Evolutionary conservation across 2,797 vertebrate genomes (phyloP), one percentile per base, ranked within the genome.

Genomic region (Macrochelys suwanniensis): DNA sequence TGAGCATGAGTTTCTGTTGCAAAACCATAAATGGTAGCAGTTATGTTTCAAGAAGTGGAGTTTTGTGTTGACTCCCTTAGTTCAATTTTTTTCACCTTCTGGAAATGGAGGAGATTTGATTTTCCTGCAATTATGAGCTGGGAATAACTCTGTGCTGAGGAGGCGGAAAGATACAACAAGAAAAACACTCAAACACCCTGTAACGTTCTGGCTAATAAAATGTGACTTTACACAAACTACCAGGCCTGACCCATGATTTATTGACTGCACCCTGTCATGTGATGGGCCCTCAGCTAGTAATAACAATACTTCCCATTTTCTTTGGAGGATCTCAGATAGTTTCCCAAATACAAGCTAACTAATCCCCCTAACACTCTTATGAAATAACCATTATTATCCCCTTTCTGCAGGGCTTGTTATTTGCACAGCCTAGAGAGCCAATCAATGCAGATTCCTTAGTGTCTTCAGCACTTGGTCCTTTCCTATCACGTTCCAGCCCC

Each of bases 171-270:
- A 89, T 0, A 0, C 84, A 93, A 81, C 71, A 84, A 94, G 88
- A 89, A 95, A 94, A 87, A 68, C 85, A 11, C 16, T 79, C 79
- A 56, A 26, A 80, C 92, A 94, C 89, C 47, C 1, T 76, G 74
- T 87, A 85, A 77, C 0, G 0, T 54, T 89, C 89, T 94, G 85
- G 89, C 92, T 96, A 94, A 94, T 96, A 94, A 96, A 94, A 97
- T 92, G 88, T 95, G 96, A 80, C 59, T 95, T 96, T 95, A 95
- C 83, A 92, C 95, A 95, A 96, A 94, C 95, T 93, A 94, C 94
- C 95, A 94, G 86, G 90, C 93, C 91, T 94, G 96, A 89, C 94
- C 94, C 78, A 71, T 89, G 89, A 97, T 97, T 96, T 93, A 93
- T 96, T 95, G 96, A 92, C 80, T 95, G 91, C 92, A 61, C 89